Evolutionary conservation across 2,797 vertebrate species (phyloP).

Genomic region (Parauchenoglanis punctatus): DNA sequence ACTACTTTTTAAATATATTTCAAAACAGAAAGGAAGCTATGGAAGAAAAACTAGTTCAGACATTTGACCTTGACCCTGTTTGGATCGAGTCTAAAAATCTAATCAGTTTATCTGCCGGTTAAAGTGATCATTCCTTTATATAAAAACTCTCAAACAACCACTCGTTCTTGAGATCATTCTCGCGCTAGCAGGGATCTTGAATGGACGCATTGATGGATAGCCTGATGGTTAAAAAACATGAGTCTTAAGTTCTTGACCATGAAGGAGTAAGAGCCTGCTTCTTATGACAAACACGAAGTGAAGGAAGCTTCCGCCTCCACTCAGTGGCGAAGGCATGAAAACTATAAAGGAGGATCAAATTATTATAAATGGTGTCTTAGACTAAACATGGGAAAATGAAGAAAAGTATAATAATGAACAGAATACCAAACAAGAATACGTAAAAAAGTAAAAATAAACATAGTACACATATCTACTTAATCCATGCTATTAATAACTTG

Average conservation of each 20-base stretch:
- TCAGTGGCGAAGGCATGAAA: neutral
- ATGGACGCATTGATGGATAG: neutral
- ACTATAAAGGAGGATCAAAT: neutral
- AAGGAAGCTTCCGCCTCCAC: neutral
- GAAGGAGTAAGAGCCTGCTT: neutral
- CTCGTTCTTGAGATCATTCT: neutral
- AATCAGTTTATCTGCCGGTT: neutral
- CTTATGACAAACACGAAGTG: neutral
- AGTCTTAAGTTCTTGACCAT: neutral
- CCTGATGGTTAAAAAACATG: accelerated
- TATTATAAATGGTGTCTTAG: neutral
- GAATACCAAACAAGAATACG: neutral
- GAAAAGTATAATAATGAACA: neutral
- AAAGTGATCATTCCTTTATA: neutral
- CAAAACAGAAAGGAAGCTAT: neutral
- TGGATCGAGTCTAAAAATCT: neutral
- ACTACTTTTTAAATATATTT: neutral
- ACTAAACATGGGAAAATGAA: neutral
- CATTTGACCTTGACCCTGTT: neutral
- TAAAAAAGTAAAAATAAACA: neutral
- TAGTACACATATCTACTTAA: neutral
- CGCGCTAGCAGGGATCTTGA: neutral
- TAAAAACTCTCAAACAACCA: no score
- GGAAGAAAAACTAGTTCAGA: neutral
- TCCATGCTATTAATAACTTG: neutral